phyloP scores from a whole-genome alignment of 2,888 invertebrate genomes.

The Oscheius sp. region DNA sequence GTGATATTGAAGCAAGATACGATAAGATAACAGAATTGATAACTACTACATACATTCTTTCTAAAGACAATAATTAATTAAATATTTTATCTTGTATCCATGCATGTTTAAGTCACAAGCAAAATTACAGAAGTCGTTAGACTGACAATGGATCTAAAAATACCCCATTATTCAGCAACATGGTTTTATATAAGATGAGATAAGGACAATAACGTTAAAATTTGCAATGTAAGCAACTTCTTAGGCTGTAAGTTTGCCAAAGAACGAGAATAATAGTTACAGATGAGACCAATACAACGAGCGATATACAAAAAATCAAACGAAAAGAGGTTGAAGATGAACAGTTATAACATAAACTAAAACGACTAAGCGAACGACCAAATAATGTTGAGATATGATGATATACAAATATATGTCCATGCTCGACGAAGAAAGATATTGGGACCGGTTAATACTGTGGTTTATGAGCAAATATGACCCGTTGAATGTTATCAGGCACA shows the following conservation, averaged over 20 bases:
- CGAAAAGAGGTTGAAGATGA: constrained; percentile 8
- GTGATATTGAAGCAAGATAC: too few species aligned
- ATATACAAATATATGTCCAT: too few species aligned
- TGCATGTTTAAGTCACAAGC: constrained; percentile 30
- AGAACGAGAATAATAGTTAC: constrained; percentile 2
- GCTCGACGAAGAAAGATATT: too few species aligned
- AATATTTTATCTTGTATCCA: constrained; percentile 1
- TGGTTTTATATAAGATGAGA: background rate
- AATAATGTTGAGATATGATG: too few species aligned
- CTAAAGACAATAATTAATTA: background rate
- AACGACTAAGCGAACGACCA: constrained; percentile 4
- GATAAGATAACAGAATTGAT: too few species aligned
- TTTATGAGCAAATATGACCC: constrained; percentile 17
- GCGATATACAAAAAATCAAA: constrained; percentile 14
- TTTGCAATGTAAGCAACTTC: background rate
- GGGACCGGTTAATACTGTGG: constrained; percentile 13
- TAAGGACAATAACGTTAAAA: constrained; percentile 13
- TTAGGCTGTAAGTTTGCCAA: background rate
- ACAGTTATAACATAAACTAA: background rate
- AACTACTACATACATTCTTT: too few species aligned
- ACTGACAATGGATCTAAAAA: constrained; percentile 19
- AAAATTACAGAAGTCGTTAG: constrained; percentile 28
- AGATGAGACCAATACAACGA: constrained; percentile 4
- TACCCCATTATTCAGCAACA: background rate
- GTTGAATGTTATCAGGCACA: constrained; percentile 14